Evolutionary conservation across 2,888 invertebrate species (phyloP).

Genomic region (Harpalus rubripes): DNA sequence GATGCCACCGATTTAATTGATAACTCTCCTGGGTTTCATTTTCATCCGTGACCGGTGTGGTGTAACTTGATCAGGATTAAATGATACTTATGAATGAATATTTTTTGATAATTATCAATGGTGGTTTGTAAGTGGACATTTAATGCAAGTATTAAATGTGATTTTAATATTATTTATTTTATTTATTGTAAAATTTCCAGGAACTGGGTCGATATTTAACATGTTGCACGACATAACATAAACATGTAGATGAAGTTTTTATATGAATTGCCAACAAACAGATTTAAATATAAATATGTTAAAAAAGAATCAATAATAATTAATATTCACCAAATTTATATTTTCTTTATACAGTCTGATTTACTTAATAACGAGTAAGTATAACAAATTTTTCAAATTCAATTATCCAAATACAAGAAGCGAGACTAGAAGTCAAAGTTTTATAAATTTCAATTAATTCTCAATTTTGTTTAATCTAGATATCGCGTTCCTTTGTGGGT

Average conservation of each 20-base stretch:
- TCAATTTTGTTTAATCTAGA: too few relatives aligned
- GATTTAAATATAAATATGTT: too few relatives aligned
- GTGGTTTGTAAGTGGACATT: not conserved
- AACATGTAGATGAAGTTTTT: not conserved
- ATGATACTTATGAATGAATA: constrained; percentile 33
- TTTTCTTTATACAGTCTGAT: too few relatives aligned
- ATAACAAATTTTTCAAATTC: too few relatives aligned
- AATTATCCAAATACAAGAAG: too few relatives aligned
- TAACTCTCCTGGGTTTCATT: constrained; percentile 22
- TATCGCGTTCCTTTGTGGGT: too few relatives aligned
- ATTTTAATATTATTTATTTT: not conserved
- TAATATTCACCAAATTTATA: too few relatives aligned
- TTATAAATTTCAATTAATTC: too few relatives aligned
- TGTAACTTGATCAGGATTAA: constrained; percentile 27
- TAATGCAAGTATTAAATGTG: not conserved
- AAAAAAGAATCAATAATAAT: too few relatives aligned
- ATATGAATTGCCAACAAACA: not conserved
- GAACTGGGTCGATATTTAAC: not conserved
- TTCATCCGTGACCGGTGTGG: not conserved
- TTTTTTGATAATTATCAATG: constrained; percentile 37
- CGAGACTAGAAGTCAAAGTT: too few relatives aligned
- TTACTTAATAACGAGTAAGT: too few relatives aligned
- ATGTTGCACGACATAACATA: not conserved
- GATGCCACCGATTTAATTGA: constrained; percentile 36
- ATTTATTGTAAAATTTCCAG: not conserved